Base-by-base conservation (phyloP, 2,113 vertebrate species). In the Petrocephalus microphthalmus region DNA sequence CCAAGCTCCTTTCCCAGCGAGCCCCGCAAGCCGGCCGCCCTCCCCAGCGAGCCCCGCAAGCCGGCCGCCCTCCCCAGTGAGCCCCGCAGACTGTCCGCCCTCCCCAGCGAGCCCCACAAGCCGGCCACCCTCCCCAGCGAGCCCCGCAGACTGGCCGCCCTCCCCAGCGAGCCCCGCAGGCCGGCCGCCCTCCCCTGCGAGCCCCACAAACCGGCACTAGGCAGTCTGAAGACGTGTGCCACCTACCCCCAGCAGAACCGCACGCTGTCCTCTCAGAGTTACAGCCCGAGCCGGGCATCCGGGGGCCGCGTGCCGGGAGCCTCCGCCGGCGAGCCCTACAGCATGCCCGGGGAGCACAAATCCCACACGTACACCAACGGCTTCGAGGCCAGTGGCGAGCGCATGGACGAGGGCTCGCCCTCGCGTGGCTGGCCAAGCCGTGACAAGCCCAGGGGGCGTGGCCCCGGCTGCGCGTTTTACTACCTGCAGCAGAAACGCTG, bases 201-300 rank as follows among this genome's bases (percentile, higher is more conserved):
- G 56, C 93, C 94, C 89, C 98, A 97, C 91, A 96, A 96, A 91
- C 96, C 97, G 0, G 89, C 94, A 71, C 96, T 99, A 22, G 97
- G 98, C 91, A 96, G 96, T 15, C 94, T 99, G 87, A 98, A 98
- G 90, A 98, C 97, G 4, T 99, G 98, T 74, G 98, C 98, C 94
- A 99, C 98, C 0, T 99, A 99, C 92, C 98, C 98, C 15, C 98
- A 99, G 90, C 98, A 99, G 94, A 99, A 98, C 95, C 96, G 97
- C 47, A 97, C 98, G 0, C 95, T 99, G 94, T 99, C 97, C 2
- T 99, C 98, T 37, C 98, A 99, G 91, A 98, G 96, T 92, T 99
- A 99, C 91, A 98, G 98, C 94, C 98, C 98, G 0, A 97, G 97
- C 15, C 97, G 97, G 47, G 91, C 97, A 91, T 95, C 96, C 0